phyloP scores from a whole-genome alignment of 2,888 invertebrate species.

The Sepiola atlantica region DNA sequence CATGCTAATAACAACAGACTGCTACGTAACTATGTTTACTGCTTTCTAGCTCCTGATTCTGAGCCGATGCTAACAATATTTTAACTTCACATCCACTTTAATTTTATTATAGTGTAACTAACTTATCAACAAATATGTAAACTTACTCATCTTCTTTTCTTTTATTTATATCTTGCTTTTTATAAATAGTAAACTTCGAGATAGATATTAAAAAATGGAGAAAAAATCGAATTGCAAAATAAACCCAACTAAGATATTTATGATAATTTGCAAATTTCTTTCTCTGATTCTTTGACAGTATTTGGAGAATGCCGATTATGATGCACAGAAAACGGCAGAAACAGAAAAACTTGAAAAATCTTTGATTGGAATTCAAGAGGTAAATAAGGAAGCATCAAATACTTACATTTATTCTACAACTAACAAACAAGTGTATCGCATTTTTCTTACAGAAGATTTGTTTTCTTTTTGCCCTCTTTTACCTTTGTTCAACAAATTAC shows the following conservation, averaged over 20 bases:
- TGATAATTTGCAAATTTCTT: not conserved
- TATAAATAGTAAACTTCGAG: too few species aligned
- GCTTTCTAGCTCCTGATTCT: too few species aligned
- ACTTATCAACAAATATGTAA: not conserved
- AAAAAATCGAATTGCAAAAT: not conserved
- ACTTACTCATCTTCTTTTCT: not conserved
- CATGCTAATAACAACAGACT: too few species aligned
- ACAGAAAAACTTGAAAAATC: slow-evolving; percentile 33
- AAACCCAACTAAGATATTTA: not conserved
- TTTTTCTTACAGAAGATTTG: not conserved
- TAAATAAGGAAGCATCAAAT: not conserved
- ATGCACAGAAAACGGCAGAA: not conserved
- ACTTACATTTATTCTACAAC: not conserved
- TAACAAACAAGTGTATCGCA: not conserved
- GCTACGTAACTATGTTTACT: too few species aligned
- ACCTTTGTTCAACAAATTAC: not conserved
- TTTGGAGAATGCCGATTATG: not conserved
- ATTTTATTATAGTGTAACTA: too few species aligned
- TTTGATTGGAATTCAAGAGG: not conserved
- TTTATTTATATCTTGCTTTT: not conserved
- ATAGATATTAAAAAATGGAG: too few species aligned
- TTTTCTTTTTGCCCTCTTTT: not conserved
- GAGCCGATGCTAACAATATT: too few species aligned
- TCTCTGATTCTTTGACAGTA: not conserved
- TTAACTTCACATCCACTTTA: too few species aligned